A percentile compares a stretch with the other conserved stretches of the same genome.
phyloP scores from a whole-genome alignment of 2,797 vertebrate species.

The Artibeus jamaicensis region DNA sequence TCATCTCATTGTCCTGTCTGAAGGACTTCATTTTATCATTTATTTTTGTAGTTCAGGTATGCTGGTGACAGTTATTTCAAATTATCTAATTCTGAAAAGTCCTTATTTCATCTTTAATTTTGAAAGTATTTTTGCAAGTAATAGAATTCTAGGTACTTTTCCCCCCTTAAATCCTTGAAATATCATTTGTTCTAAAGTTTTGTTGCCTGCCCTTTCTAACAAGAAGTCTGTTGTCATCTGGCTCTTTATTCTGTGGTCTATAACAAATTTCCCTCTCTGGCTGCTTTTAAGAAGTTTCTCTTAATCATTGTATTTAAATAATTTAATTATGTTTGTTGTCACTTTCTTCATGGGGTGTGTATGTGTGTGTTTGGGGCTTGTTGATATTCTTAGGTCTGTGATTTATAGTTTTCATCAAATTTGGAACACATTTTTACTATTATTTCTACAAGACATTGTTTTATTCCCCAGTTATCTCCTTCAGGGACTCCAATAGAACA shows the following conservation, averaged over 20 bases:
- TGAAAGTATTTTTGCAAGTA: background rate
- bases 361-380: background rate
- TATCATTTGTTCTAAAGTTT: background rate
- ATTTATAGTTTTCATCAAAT: background rate
- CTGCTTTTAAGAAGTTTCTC: background rate
- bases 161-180: background rate
- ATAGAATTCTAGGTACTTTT: background rate
- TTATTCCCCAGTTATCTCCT: background rate
- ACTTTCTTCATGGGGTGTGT: background rate
- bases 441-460: background rate
- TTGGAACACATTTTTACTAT: background rate
- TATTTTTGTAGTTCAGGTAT: background rate
- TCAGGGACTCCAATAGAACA: background rate
- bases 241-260: background rate
- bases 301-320: background rate
- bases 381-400: background rate
- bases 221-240: background rate
- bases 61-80: background rate
- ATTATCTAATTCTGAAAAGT: background rate
- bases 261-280: background rate
- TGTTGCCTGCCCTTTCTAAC: background rate
- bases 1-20: background rate
- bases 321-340: background rate
- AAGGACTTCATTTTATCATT: background rate
- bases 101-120: background rate